phyloP scores from a whole-genome alignment of 2,888 invertebrate species.

The Amphipyra tragopoginis region DNA sequence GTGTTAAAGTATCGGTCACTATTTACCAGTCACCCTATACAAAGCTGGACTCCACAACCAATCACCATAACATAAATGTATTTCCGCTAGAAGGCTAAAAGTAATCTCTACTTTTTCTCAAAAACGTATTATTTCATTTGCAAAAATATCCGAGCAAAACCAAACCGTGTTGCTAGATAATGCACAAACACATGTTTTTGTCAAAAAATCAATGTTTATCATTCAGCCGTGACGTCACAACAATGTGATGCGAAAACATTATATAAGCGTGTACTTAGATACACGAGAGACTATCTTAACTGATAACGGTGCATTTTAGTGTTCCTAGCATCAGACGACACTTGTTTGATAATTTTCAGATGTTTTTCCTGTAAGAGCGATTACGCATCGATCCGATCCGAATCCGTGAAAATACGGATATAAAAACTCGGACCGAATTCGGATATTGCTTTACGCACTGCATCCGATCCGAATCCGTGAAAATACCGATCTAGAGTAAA shows the following conservation, averaged over 20 bases:
- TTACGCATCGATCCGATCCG: no score
- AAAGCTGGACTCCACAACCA: no score
- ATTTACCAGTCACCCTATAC: no score
- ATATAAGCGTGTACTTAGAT: constrained; percentile 32
- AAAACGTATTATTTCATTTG: not conserved
- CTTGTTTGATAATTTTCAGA: constrained; percentile 16
- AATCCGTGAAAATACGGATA: no score
- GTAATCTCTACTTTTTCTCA: no score
- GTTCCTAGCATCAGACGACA: constrained; percentile 25
- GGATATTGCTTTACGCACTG: no score
- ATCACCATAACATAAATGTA: no score
- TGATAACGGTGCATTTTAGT: constrained; percentile 44
- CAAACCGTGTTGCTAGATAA: constrained; percentile 4
- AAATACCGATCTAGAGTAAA: no score
- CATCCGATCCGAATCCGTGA: no score
- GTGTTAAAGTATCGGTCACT: no score
- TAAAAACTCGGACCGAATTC: no score
- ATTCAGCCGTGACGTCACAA: constrained; percentile 33
- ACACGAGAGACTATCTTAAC: constrained; percentile 33
- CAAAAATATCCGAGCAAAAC: not conserved
- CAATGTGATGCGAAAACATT: constrained; percentile 24
- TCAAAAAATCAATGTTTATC: constrained; percentile 40
- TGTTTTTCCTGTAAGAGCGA: not conserved
- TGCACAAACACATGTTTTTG: constrained; percentile 25
- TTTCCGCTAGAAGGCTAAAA: no score